Conservation (phyloP, 2,888 invertebrate species). For the Euspilapteryx auroguttella region DNA sequence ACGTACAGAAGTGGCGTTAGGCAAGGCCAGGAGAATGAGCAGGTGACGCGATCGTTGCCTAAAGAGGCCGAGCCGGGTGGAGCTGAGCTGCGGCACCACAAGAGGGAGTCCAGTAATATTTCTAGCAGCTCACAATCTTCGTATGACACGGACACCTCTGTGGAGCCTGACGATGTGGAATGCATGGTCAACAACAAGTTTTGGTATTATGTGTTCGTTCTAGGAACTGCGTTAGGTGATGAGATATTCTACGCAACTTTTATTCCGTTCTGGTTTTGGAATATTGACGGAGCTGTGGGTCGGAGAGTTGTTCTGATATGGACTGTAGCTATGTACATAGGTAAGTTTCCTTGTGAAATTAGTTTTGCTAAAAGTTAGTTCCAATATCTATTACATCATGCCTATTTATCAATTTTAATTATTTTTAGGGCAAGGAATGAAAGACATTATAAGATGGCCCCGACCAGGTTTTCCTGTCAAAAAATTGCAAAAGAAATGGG, state of each 20-base stretch:
- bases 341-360: conserved; percentile 35
- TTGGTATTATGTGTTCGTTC: conserved; percentile 82
- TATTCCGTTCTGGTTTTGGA: conserved; percentile 95
- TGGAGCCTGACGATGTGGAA: conserved; percentile 27
- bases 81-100: conserved; percentile 27
- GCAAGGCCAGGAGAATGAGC: conserved; percentile 16
- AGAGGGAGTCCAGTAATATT: conserved; percentile 36
- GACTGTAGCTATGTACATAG: conserved; percentile 83
- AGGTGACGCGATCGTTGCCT: conserved; percentile 27
- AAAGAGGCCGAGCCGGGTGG: conserved; percentile 20
- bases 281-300: conserved; percentile 85
- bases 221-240: conserved; percentile 87
- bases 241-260: conserved; percentile 90
- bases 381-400: conserved; percentile 4
- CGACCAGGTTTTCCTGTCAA: conserved; percentile 84
- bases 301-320: conserved; percentile 81
- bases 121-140: conserved; percentile 39
- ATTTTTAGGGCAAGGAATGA: conserved; percentile 79
- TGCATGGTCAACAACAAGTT: conserved; percentile 69
- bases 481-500: conserved; percentile 85
- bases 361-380: background rate
- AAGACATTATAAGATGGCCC: conserved; percentile 86
- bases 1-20: conserved; percentile 33
- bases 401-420: too few species aligned
- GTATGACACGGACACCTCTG: conserved; percentile 34